Evolutionary conservation across 53 echinoderm and acorn worm species (phyloP), one percentile per base, ranked within the genome.

Genomic region (Glandiceps talaboti): DNA sequence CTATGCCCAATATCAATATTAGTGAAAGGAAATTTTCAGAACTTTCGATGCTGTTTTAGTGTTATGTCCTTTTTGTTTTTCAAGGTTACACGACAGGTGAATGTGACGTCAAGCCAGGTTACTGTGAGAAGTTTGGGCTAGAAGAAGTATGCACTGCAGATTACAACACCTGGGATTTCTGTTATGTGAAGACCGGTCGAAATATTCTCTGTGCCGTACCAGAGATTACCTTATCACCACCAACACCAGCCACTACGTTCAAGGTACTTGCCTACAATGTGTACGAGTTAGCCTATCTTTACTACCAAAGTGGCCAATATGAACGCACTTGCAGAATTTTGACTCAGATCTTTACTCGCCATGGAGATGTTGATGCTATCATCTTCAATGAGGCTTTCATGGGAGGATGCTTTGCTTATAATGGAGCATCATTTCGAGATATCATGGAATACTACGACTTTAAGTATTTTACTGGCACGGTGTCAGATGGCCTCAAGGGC

Each of bases 71-170:
- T 64, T 79, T 0, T 31, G 32, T 28, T 25, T 45, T 28, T 30
- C 29, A 82, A 90, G 93, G 85, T 84, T 82, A 94, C 32, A 86
- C 83, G 1, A 84, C 86, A 25, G 81, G 64, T 20, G 64, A 88
- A 30, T 93, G 93, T 30, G 28, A 81, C 14, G 81, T 81, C 25
- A 82, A 86, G 33, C 79, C 77, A n/a, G 74, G 78, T 73, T 85
- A 88, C 73, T 94, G 94, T 79, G 64, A 79, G 0, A 88, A 84
- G 29, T 94, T 91, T 27, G 91, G 91, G 32, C 76, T 94, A 12
- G 91, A 94, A 1, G 87, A 86, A 74, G 82, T 91, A 1, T 94
- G 94, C 72, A 81, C 76, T 29, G 80, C 76, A 74, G 83, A 79
- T 25, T 86, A 79, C 81, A 87, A 85, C 25, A 86, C 76, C 31